phyloP scores from a whole-genome alignment of 2,113 vertebrate species.

The Sinocyclocheilus maitianheensis region DNA sequence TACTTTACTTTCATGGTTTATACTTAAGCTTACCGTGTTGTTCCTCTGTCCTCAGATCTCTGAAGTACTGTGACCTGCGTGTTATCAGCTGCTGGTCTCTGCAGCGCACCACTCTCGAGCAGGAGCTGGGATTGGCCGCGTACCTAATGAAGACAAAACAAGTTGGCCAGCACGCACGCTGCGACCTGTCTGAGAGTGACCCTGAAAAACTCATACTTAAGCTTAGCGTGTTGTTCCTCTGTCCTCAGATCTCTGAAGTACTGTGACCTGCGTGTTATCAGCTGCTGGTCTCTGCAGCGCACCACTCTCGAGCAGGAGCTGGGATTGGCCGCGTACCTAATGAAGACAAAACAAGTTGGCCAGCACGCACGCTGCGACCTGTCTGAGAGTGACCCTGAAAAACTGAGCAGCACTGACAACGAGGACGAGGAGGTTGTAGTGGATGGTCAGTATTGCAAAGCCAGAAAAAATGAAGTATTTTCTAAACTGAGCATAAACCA shows the following conservation, averaged over 20 bases:
- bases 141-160: slow-evolving; percentile 85
- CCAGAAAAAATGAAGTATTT: neutral
- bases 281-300: slow-evolving; percentile 88
- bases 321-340: slow-evolving; percentile 90
- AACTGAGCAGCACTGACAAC: slow-evolving; percentile 80
- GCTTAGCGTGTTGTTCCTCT: neutral
- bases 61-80: slow-evolving; percentile 95
- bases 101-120: slow-evolving; percentile 89
- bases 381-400: no score
- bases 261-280: slow-evolving; percentile 93
- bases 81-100: slow-evolving; percentile 90
- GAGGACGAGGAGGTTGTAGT: slow-evolving; percentile 87
- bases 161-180: no score
- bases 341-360: slow-evolving; percentile 74
- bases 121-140: slow-evolving; percentile 93
- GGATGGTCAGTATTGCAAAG: slow-evolving; percentile 74
- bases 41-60: slow-evolving; percentile 75
- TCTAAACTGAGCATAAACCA: neutral
- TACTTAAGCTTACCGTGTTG: neutral
- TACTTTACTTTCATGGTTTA: neutral
- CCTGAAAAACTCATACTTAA: no score
- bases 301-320: slow-evolving; percentile 94
- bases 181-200: no score
- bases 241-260: slow-evolving; percentile 88
- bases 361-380: no score